Evolutionary conservation across 2,113 vertebrate genomes (phyloP).

Genomic region (Turnix velox): DNA sequence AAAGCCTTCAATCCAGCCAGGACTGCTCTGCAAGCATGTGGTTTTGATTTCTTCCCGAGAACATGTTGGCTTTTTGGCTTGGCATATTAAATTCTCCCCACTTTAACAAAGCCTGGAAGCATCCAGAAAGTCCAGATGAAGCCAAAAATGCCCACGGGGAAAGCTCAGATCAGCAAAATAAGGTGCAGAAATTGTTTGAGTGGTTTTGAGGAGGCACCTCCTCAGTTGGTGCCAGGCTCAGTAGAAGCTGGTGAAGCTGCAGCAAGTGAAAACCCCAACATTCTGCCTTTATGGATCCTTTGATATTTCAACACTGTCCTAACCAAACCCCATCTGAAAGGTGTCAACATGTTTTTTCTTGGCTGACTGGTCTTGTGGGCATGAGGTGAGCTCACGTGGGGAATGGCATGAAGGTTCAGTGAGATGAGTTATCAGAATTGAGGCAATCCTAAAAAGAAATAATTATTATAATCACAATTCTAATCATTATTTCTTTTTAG

Average conservation of each 20-base stretch:
- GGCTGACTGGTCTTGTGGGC: neutral
- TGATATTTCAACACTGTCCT: neutral
- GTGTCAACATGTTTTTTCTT: neutral
- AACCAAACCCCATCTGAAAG: neutral
- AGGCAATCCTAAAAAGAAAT: no score
- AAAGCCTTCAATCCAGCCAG: neutral
- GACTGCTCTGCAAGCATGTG: neutral
- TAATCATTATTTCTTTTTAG: neutral
- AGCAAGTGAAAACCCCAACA: neutral
- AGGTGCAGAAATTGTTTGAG: neutral
- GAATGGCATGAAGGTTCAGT: neutral
- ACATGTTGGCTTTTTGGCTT: neutral
- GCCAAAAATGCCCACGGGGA: slow-evolving; percentile 30
- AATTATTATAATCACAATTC: no score
- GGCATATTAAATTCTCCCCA: neutral
- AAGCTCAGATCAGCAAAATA: slow-evolving; percentile 42
- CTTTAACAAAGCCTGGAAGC: slow-evolving; percentile 18
- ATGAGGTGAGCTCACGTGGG: fast-evolving
- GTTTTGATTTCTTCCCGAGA: neutral
- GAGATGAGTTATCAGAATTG: neutral
- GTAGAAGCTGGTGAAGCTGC: neutral
- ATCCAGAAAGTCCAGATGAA: neutral
- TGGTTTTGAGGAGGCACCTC: neutral
- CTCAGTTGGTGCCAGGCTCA: neutral
- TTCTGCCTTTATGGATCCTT: neutral